Conservation (phyloP, 2,888 invertebrate species). For the Cataglyphis altisquamis region DNA sequence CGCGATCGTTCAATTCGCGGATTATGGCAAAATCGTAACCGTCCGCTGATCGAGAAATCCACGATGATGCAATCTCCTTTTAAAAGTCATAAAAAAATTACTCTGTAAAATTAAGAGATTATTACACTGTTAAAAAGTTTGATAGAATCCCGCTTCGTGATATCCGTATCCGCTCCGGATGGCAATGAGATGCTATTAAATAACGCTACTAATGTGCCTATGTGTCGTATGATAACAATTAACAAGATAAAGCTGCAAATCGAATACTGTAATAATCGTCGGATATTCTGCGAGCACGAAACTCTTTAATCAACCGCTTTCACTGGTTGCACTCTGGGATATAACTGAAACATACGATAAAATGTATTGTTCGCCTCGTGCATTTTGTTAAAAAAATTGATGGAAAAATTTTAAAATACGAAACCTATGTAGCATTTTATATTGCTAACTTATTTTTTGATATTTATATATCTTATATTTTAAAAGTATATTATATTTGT, state of each 20-base stretch:
- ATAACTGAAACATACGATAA: slow-evolving; percentile 84
- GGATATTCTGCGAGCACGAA: slow-evolving; percentile 73
- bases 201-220: slow-evolving; percentile 75
- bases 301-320: slow-evolving; percentile 82
- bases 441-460: not conserved
- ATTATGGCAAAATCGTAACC: slow-evolving; percentile 16
- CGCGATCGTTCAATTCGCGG: slow-evolving; percentile 14
- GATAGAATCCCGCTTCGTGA: slow-evolving; percentile 45
- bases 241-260: slow-evolving; percentile 85
- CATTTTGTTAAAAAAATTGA: not conserved
- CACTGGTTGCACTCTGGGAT: slow-evolving; percentile 86
- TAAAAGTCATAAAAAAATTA: slow-evolving; percentile 57
- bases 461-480: slow-evolving; percentile 3
- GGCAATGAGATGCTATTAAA: slow-evolving; percentile 76
- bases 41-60: slow-evolving; percentile 1
- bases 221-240: slow-evolving; percentile 74
- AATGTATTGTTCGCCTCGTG: not conserved
- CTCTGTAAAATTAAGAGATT: slow-evolving; percentile 45
- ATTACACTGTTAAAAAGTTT: slow-evolving; percentile 33
- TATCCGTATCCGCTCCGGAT: slow-evolving; percentile 51
- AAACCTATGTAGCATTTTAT: not conserved
- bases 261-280: slow-evolving; percentile 85
- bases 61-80: slow-evolving; percentile 45
- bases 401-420: not conserved
- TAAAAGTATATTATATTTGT: not conserved